Conservation (phyloP, 2,113 vertebrate genomes). For the Boleophthalmus pectinirostris region DNA sequence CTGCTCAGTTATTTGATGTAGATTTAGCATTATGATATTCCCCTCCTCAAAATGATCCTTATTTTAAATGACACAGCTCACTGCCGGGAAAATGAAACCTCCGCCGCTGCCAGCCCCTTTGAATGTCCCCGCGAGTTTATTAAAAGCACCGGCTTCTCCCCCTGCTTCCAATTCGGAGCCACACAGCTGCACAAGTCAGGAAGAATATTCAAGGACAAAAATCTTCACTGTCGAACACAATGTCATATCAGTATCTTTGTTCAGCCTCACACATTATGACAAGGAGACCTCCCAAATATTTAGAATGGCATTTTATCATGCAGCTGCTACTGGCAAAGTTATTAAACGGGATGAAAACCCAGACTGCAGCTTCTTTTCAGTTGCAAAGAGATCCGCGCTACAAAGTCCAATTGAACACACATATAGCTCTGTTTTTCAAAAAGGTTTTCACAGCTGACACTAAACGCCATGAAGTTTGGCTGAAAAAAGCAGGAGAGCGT, state of each 20-base stretch:
- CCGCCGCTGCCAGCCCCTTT: slow-evolving; percentile 70
- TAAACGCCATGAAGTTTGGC: slow-evolving; percentile 61
- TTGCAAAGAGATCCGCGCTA: slow-evolving; percentile 30
- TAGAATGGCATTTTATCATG: slow-evolving; percentile 38
- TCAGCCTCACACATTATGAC: slow-evolving; percentile 51
- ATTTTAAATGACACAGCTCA: slow-evolving; percentile 75
- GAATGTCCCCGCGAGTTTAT: slow-evolving; percentile 73
- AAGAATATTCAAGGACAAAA: slow-evolving; percentile 73
- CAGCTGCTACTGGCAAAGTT: slow-evolving; percentile 26
- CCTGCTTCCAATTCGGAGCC: slow-evolving; percentile 54
- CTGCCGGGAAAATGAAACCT: slow-evolving; percentile 74
- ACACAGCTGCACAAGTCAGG: slow-evolving; percentile 63
- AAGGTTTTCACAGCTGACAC: slow-evolving; percentile 63
- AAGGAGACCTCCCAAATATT: slow-evolving; percentile 57
- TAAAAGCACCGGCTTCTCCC: slow-evolving; percentile 73
- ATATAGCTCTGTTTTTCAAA: slow-evolving; percentile 50
- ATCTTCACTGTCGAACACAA: slow-evolving; percentile 63
- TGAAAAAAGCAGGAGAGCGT: slow-evolving; percentile 59
- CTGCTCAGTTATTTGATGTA: slow-evolving; percentile 69
- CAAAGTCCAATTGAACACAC: slow-evolving; percentile 38
- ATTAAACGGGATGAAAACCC: slow-evolving; percentile 36
- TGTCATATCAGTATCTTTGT: slow-evolving; percentile 58
- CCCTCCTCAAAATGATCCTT: slow-evolving; percentile 66
- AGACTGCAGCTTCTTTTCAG: slow-evolving; percentile 42
- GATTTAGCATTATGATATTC: slow-evolving; percentile 71